These are phyloP conservation scores for Rhagium mordax DNA, from an alignment of 2,888 invertebrate species.

Conservation along the genomic window DNA sequence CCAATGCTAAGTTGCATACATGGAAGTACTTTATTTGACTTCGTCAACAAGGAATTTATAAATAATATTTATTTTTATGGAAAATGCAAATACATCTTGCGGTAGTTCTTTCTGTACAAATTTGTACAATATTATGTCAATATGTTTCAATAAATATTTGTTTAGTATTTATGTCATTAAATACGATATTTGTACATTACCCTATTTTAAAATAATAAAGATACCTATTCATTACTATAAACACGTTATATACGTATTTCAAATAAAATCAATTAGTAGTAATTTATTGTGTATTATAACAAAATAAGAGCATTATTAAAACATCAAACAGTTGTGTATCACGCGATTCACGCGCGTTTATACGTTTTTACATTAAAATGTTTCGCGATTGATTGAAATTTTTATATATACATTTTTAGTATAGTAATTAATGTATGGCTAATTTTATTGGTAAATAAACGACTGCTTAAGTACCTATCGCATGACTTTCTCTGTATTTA, in stretches of 20 bases:
- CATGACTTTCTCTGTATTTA: background rate
- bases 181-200: constrained; percentile 2
- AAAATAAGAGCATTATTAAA: background rate
- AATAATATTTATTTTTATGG: background rate
- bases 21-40: too few species aligned
- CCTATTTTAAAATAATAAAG: background rate
- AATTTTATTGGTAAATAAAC: background rate
- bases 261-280: background rate
- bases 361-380: background rate
- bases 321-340: background rate
- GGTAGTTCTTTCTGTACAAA: constrained; percentile 11
- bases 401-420: background rate
- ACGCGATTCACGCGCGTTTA: background rate
- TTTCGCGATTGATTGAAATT: background rate
- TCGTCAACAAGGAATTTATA: background rate
- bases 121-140: constrained; percentile 15
- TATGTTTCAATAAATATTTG: constrained; percentile 23
- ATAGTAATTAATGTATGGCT: background rate
- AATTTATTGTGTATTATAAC: background rate
- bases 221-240: background rate
- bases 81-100: constrained; percentile 15
- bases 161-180: constrained; percentile 8
- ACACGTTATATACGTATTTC: background rate
- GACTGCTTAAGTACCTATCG: background rate
- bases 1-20: too few species aligned